Evolutionary conservation across 2,888 invertebrate genomes (phyloP), one percentile per base, ranked within the genome.

Genomic region (Acanthoscelides obtectus): DNA sequence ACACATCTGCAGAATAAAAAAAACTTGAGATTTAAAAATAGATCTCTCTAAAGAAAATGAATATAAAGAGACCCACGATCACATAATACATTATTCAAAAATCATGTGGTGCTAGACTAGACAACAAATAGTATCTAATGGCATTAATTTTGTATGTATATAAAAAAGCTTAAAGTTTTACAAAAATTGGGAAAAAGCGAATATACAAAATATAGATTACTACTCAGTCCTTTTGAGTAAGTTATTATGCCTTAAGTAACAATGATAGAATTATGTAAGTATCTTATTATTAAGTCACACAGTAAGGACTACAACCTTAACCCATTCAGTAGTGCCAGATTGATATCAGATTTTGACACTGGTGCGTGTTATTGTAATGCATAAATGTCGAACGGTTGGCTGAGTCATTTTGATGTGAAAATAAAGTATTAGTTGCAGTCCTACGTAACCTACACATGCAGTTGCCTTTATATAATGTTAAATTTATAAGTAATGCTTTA

Each of bases 11-110:
- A 27, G 65, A 69, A 70, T 70, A 70, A 64, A 72, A 69, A 72
- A 71, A 71, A 74, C 22, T 74, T 75, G 73, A 76, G 75, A 75
- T 75, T 75, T 73, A 72, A 73, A 76, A 73, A 68, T 22, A 66
- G 73, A 69, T 66, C 72, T 64, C 65, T 70, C 22, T 69, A 70
- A 73, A 75, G 69, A 68, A 73, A 71, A 74, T 72, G 73, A 73
- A 71, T 65, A 67, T 67, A 20, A 64, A 69, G 73, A 74, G 73
- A 72, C 72, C 73, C 64, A 70, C 67, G 72, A 75, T 74, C 74
- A 75, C 72, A 74, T 71, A 74, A 74, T 73, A 73, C 72, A 70
- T 71, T 66, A 66, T 66, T 1, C 66, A 66, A 66, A 66, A 66
- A 66, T 66, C 12, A 66, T 22, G 66, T 66, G 20, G 66, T 66